Evolutionary conservation across 1,140 invertebrate genomes (phyloP).

Genomic region (Drosophila fuyamai): DNA sequence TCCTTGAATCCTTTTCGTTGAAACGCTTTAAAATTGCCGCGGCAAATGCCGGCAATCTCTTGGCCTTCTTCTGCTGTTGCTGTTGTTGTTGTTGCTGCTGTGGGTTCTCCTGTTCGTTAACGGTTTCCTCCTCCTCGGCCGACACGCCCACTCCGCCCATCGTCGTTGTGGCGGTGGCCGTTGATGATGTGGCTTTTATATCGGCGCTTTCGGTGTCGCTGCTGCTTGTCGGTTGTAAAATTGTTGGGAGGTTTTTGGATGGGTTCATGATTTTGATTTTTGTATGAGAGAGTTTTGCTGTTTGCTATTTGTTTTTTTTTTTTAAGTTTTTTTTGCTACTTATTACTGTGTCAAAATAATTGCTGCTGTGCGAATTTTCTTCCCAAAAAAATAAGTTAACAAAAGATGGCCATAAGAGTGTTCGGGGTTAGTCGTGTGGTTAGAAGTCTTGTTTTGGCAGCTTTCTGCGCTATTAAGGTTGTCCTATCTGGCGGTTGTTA

Average conservation of each 20-base stretch:
- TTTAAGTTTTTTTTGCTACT: conserved; percentile 33
- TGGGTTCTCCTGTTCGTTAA: conserved; percentile 24
- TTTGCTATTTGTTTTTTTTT: conserved; percentile 25
- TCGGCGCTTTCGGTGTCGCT: conserved; percentile 86
- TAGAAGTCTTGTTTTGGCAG: conserved; percentile 9
- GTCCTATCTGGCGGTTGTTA: conserved; percentile 38
- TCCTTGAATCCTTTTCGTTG: conserved; percentile 66
- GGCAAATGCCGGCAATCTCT: conserved; percentile 72
- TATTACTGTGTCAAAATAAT: conserved; percentile 72
- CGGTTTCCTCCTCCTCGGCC: conserved; percentile 28
- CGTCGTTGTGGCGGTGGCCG: conserved; percentile 68
- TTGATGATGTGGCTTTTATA: conserved; percentile 79
- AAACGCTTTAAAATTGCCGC: conserved; percentile 78
- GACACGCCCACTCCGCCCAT: conserved; percentile 39
- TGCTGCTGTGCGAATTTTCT: conserved; percentile 44
- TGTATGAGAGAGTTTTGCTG: conserved; percentile 21
- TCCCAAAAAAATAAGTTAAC: conserved; percentile 1
- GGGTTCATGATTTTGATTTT: conserved; percentile 52
- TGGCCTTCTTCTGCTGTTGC: conserved; percentile 59
- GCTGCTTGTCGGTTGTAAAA: conserved; percentile 77
- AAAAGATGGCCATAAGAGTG: conserved; percentile 27
- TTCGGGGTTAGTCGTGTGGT: conserved; percentile 29
- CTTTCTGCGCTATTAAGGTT: neutral
- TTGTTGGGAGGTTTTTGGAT: conserved; percentile 41
- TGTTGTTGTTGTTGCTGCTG: conserved; percentile 28